These are phyloP conservation scores for Delphinapterus leucas DNA, from an alignment of 2,113 vertebrate species.

Conservation along the genomic window DNA sequence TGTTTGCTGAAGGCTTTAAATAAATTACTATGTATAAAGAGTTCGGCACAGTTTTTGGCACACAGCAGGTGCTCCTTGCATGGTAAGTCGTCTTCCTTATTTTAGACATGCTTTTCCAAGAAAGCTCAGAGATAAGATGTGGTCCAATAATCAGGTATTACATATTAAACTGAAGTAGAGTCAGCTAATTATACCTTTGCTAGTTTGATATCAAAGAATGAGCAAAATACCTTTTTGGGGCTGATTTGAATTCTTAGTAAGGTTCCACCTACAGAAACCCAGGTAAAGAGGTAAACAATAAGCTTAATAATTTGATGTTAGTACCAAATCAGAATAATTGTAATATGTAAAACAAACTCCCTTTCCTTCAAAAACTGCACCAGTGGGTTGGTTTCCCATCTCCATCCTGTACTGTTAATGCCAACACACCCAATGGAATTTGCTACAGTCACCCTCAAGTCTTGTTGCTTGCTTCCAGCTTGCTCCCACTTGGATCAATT, in stretches of 20 bases:
- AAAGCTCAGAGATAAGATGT: neutral
- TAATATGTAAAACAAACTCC: neutral
- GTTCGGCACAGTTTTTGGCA: conserved; percentile 41
- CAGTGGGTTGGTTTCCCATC: neutral
- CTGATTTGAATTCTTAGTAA: conserved; percentile 21
- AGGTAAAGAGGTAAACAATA: conserved; percentile 9
- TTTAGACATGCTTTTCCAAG: conserved; percentile 3
- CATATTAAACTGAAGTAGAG: neutral
- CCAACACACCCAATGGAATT: neutral
- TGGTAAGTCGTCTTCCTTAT: neutral
- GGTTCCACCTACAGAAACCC: neutral
- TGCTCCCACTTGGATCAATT: neutral
- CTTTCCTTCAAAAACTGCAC: neutral
- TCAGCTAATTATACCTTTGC: neutral
- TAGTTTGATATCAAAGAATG: conserved; percentile 40
- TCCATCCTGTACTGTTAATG: neutral
- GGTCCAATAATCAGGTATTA: conserved; percentile 2
- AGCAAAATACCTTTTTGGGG: neutral
- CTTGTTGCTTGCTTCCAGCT: neutral
- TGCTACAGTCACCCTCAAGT: neutral
- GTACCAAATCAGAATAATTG: neutral
- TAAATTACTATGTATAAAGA: conserved; percentile 44
- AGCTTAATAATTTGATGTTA: neutral
- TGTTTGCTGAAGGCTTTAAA: conserved; percentile 60
- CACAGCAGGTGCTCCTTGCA: neutral